Conservation (phyloP, 2,113 vertebrate genomes). For the Osmerus eperlanus region DNA sequence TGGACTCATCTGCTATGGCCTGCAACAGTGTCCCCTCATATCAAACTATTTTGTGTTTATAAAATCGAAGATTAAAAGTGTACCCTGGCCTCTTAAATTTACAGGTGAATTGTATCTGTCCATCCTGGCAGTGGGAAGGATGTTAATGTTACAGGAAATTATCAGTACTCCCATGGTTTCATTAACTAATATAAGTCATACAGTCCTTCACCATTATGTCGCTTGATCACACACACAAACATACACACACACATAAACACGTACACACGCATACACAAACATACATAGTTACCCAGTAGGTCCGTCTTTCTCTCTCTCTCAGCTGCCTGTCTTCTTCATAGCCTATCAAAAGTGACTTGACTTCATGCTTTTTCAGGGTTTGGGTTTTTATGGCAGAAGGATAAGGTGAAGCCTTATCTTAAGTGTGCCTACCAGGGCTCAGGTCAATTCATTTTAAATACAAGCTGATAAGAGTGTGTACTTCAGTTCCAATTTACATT, state of each 20-base stretch:
- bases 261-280: background rate
- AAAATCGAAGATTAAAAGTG: background rate
- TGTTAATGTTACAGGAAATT: too few species aligned
- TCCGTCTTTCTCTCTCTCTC: background rate
- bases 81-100: background rate
- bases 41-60: background rate
- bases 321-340: background rate
- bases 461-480: too few species aligned
- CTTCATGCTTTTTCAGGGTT: background rate
- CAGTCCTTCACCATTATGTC: constrained; percentile 15
- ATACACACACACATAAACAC: constrained; percentile 13
- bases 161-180: too few species aligned
- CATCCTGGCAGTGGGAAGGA: too few species aligned
- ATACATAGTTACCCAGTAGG: background rate
- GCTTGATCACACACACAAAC: background rate
- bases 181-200: too few species aligned
- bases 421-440: too few species aligned
- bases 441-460: too few species aligned
- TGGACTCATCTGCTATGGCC: background rate
- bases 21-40: background rate
- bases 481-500: too few species aligned
- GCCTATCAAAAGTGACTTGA: background rate
- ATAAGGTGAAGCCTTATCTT: too few species aligned
- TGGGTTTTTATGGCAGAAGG: background rate
- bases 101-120: too few species aligned